phyloP scores from a whole-genome alignment of 37 sponge, comb jelly and placozoan genomes.

The Haliclona indistincta region DNA sequence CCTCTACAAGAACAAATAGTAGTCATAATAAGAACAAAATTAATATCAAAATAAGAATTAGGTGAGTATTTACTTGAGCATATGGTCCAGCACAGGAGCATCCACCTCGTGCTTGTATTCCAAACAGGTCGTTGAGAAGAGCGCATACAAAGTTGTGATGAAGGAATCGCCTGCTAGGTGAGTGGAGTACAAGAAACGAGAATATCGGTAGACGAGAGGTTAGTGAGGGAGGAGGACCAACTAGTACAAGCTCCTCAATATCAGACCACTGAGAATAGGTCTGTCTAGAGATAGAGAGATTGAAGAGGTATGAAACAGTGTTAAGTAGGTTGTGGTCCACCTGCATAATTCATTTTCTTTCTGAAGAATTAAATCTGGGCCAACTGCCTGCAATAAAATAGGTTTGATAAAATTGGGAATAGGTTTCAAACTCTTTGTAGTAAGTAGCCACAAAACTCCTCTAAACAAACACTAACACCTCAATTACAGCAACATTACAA shows the following conservation, averaged over 20 bases:
- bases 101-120: slow-evolving; percentile 89
- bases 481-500: no score
- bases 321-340: slow-evolving; percentile 20
- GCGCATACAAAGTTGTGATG: slow-evolving; percentile 91
- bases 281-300: slow-evolving; percentile 4
- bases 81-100: slow-evolving; percentile 95
- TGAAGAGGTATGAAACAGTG: not conserved
- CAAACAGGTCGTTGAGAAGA: slow-evolving; percentile 89
- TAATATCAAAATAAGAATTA: not conserved
- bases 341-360: slow-evolving; percentile 30
- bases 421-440: not conserved
- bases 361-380: slow-evolving; percentile 38
- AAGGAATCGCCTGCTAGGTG: slow-evolving; percentile 52
- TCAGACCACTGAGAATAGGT: slow-evolving; percentile 7
- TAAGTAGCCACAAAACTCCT: no score
- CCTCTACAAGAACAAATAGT: slow-evolving; percentile 14
- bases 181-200: slow-evolving; percentile 85
- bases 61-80: slow-evolving; percentile 78
- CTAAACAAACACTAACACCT: no score
- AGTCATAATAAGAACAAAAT: not conserved
- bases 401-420: not conserved
- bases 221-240: slow-evolving; percentile 40
- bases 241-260: slow-evolving; percentile 37
- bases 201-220: slow-evolving; percentile 79
- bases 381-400: slow-evolving; percentile 45